phyloP scores from a whole-genome alignment of 1,140 invertebrate genomes.

The Mya arenaria region DNA sequence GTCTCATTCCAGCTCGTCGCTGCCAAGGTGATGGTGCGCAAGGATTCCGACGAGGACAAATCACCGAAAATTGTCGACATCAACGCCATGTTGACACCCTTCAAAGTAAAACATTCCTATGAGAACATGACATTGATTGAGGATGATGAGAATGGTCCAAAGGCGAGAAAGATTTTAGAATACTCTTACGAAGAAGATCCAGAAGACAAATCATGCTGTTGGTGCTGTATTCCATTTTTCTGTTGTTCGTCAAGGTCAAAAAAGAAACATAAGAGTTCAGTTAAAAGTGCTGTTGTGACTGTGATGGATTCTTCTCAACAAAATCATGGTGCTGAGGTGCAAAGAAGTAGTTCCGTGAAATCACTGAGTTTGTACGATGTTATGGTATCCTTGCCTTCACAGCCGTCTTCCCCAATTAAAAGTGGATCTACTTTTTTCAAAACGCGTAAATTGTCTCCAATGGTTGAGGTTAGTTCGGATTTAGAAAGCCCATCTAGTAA shows the following conservation, averaged over 20 bases:
- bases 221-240: constrained; percentile 36
- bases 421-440: constrained; percentile 55
- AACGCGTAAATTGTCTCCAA: constrained; percentile 40
- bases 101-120: constrained; percentile 56
- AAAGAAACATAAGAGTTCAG: constrained; percentile 26
- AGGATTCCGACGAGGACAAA: constrained; percentile 43
- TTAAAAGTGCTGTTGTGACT: constrained; percentile 35
- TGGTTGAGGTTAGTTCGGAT: constrained; percentile 8
- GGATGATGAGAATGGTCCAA: constrained; percentile 22
- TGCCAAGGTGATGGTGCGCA: constrained; percentile 49
- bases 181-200: constrained; percentile 50
- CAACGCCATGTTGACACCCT: constrained; percentile 47
- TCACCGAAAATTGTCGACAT: constrained; percentile 47
- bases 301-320: not conserved
- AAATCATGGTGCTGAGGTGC: constrained; percentile 34
- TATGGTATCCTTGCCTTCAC: constrained; percentile 51
- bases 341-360: constrained; percentile 32
- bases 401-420: constrained; percentile 49
- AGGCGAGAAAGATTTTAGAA: constrained; percentile 41
- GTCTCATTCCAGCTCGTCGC: constrained; percentile 48
- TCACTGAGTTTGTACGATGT: constrained; percentile 41
- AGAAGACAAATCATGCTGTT: constrained; percentile 21
- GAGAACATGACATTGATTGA: constrained; percentile 50
- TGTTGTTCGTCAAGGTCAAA: constrained; percentile 27
- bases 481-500: constrained; percentile 21